Evolutionary conservation across 2,113 vertebrate genomes (phyloP).

Genomic region (Daphoenositta chrysoptera): DNA sequence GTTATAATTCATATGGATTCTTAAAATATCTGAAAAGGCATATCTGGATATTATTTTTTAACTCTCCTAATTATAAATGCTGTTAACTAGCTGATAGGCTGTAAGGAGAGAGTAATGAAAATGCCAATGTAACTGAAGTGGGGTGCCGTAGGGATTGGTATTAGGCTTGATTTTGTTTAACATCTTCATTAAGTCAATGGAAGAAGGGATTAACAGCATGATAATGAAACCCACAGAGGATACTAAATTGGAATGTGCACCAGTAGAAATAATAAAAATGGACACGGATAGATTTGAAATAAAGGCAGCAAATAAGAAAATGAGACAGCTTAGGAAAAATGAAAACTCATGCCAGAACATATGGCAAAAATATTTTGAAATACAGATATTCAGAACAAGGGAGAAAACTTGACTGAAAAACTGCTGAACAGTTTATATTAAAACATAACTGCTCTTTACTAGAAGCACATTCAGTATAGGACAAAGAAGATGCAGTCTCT

Average conservation of each 20-base stretch:
- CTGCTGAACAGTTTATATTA: background rate
- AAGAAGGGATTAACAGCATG: constrained; percentile 52
- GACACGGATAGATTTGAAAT: constrained; percentile 19
- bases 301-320: constrained; percentile 20
- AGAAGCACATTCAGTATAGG: background rate
- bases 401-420: background rate
- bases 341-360: background rate
- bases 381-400: background rate
- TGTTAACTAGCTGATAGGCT: constrained; percentile 12
- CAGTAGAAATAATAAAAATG: constrained; percentile 35
- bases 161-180: constrained; percentile 60
- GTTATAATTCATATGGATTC: background rate
- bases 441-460: background rate
- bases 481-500: background rate
- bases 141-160: constrained; percentile 20
- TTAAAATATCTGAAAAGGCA: background rate
- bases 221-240: constrained; percentile 58
- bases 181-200: constrained; percentile 61
- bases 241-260: constrained; percentile 25
- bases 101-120: constrained; percentile 41
- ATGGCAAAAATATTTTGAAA: constrained; percentile 17
- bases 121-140: constrained; percentile 5
- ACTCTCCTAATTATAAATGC: background rate
- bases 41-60: constrained; percentile 22
- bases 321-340: background rate